Conservation (phyloP, 2,888 invertebrate species). For the Euproctis similis region DNA sequence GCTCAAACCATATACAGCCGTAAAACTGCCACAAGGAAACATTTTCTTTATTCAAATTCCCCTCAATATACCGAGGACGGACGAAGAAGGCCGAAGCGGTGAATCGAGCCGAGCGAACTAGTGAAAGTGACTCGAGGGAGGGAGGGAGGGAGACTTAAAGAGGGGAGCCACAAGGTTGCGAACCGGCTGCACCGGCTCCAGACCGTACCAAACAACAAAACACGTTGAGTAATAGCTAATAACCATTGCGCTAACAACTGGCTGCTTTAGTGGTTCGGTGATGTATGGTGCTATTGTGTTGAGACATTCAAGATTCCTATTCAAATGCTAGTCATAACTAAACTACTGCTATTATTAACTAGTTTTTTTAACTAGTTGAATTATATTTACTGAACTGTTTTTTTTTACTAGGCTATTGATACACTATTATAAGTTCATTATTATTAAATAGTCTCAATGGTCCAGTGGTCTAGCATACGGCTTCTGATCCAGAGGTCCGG, state of each 20-base stretch:
- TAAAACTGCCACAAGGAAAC: conserved; percentile 23
- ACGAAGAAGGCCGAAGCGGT: conserved; percentile 41
- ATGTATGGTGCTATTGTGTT: conserved; percentile 50
- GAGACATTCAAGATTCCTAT: conserved; percentile 27
- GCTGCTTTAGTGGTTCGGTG: conserved; percentile 46
- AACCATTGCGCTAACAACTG: conserved; percentile 63
- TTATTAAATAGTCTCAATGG: too few relatives aligned
- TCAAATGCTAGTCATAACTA: too few relatives aligned
- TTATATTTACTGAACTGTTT: too few relatives aligned
- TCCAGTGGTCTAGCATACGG: too few relatives aligned
- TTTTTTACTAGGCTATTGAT: too few relatives aligned
- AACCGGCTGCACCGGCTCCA: conserved; percentile 55
- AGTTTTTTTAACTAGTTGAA: too few relatives aligned
- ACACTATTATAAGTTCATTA: too few relatives aligned
- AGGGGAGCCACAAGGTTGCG: conserved; percentile 61
- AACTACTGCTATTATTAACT: too few relatives aligned
- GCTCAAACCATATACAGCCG: conserved; percentile 22
- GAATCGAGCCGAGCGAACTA: conserved; percentile 38
- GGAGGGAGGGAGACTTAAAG: conserved; percentile 16
- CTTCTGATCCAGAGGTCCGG: too few relatives aligned
- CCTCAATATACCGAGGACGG: conserved; percentile 31
- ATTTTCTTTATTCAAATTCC: conserved; percentile 27
- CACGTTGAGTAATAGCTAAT: conserved; percentile 65
- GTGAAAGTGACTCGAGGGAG: conserved; percentile 60
- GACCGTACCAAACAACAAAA: conserved; percentile 62